Evolutionary conservation across 2,797 vertebrate species (phyloP).

Genomic region (Siniperca scherzeri): DNA sequence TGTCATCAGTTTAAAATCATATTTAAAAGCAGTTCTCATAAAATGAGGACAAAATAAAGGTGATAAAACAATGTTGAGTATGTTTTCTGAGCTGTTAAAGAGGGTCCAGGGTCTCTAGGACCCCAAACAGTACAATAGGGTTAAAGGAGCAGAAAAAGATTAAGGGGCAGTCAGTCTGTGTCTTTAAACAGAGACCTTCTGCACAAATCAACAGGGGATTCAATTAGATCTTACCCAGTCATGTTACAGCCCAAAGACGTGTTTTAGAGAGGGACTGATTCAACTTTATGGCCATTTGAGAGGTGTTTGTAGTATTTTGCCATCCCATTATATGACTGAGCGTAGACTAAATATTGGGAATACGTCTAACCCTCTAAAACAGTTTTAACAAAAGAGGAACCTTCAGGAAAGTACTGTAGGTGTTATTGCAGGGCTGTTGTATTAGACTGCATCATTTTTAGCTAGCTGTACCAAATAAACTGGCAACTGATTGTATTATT

Average conservation of each 20-base stretch:
- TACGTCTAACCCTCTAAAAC: neutral
- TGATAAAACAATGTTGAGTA: neutral
- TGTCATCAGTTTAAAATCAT: neutral
- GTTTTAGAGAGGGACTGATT: neutral
- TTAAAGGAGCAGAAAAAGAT: neutral
- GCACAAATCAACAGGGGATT: neutral
- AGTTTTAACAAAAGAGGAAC: neutral
- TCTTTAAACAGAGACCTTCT: neutral
- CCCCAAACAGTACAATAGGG: neutral
- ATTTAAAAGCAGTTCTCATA: neutral
- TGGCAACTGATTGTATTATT: constrained; percentile 18
- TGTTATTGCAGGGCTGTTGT: neutral
- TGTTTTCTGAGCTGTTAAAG: neutral
- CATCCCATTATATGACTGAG: neutral
- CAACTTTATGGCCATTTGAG: too few species aligned
- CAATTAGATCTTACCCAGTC: neutral
- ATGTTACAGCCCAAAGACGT: neutral
- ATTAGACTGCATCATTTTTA: neutral
- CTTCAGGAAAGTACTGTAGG: neutral
- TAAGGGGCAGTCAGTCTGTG: neutral
- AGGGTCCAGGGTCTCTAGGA: too few species aligned
- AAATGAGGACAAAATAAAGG: neutral
- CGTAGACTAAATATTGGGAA: neutral
- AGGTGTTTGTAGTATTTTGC: neutral
- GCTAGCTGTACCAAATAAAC: neutral